These are phyloP conservation scores for Antheraea mylitta DNA, from an alignment of 1,140 invertebrate genomes.

Conservation along the genomic window DNA sequence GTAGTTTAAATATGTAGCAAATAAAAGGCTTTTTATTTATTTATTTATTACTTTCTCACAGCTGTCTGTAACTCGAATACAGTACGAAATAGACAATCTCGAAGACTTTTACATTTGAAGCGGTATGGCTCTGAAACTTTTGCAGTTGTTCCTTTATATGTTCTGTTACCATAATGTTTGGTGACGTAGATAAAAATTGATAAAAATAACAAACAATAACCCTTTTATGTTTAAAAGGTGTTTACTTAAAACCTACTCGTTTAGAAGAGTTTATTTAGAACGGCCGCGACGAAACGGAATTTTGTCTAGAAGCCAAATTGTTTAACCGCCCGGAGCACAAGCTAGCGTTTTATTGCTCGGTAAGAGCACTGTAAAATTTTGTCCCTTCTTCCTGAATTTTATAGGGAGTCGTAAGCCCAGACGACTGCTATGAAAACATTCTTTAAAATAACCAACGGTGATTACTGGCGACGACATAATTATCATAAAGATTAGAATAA, in stretches of 20 bases:
- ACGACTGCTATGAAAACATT: constrained; percentile 15
- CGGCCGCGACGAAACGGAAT: constrained; percentile 26
- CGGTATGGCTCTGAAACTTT: no score
- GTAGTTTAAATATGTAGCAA: no score
- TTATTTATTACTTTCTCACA: no score
- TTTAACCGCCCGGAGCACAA: constrained; percentile 25
- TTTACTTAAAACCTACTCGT: constrained; percentile 24
- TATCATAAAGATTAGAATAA: neutral
- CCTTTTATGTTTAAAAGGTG: constrained; percentile 11
- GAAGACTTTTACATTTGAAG: no score
- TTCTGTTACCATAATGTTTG: no score
- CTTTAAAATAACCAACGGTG: constrained; percentile 21
- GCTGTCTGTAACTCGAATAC: no score
- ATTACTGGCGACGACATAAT: constrained; percentile 12
- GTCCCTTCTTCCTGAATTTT: constrained; percentile 35
- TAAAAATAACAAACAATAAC: neutral
- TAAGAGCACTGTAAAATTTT: constrained; percentile 33
- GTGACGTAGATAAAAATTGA: neutral
- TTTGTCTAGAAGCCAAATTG: constrained; percentile 37
- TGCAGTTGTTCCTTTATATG: no score
- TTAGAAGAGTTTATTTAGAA: constrained; percentile 21
- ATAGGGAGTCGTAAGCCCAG: constrained; percentile 22
- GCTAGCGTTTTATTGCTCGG: constrained; percentile 43
- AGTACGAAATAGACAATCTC: no score
- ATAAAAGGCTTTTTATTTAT: no score